Evolutionary conservation across 2,888 invertebrate genomes (phyloP).

Genomic region (Torymus texanus): DNA sequence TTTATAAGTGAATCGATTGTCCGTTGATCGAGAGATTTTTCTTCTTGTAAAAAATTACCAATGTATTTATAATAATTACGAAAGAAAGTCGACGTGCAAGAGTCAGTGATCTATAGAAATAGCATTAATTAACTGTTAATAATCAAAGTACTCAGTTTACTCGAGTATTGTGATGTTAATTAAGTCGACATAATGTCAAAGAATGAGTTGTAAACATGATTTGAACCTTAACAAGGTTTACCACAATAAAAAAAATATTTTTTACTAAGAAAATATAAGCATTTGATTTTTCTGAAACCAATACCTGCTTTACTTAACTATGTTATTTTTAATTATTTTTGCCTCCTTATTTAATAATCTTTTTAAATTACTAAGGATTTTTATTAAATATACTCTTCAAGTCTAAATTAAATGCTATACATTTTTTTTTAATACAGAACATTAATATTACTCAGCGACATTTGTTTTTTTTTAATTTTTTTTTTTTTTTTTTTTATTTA

Average conservation of each 20-base stretch:
- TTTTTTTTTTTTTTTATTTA: no score
- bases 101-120: slow-evolving; percentile 21
- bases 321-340: no score
- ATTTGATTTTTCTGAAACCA: neutral
- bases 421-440: no score
- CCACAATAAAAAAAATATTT: slow-evolving; percentile 48
- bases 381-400: neutral
- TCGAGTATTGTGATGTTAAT: slow-evolving; percentile 42
- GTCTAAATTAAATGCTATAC: neutral
- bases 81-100: slow-evolving; percentile 15
- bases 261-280: slow-evolving; percentile 31
- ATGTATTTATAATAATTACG: slow-evolving; percentile 27
- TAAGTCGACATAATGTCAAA: slow-evolving; percentile 36
- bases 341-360: neutral
- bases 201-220: slow-evolving; percentile 43
- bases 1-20: slow-evolving; percentile 46
- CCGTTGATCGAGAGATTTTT: neutral
- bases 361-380: neutral
- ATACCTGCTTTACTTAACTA: no score
- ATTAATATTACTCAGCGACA: no score
- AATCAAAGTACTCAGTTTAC: slow-evolving; percentile 28
- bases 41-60: slow-evolving; percentile 26
- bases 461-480: no score
- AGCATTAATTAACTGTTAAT: slow-evolving; percentile 15
- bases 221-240: slow-evolving; percentile 24